Evolutionary conservation across 2,113 vertebrate genomes (phyloP), one percentile per base, ranked within the genome.

Genomic region (Lophochroa leadbeateri): DNA sequence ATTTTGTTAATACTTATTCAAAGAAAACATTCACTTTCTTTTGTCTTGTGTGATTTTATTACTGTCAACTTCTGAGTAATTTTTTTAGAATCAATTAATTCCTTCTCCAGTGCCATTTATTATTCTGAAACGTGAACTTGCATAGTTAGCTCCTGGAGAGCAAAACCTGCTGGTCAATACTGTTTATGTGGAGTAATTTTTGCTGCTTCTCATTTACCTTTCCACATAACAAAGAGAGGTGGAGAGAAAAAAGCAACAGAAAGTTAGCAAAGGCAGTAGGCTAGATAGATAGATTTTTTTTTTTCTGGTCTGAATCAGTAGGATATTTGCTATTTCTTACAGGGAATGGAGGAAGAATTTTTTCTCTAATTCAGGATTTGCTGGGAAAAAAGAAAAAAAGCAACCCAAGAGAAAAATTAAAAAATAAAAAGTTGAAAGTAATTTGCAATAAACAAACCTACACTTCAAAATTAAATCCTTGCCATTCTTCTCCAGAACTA

Each of bases 401-500:
- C 37, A 49, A 49, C 13, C 21, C 70, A 50, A 3, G 6, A 27
- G 2, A 72, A 83, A 90, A 88, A 57, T 12, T 0, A 23, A 50
- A 37, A 80, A 47, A 35, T 5, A 17, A 11, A 39, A 80, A 11
- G 13, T 78, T 90, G 46, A 52, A 92, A 93, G 82, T 67, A 93
- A 47, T 37, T 86, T 63, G 25, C 24, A 72, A 78, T 68, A 96
- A 91, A 15, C 60, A 97, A 70, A 85, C 67, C 14, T 65, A 65
- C 15, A 46, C 80, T 87, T 97, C 82, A 96, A 87, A 95, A 92
- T 57, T 82, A 95, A 96, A 85, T 43, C 20, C 47, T 57, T 6
- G 3, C 47, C 12, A 37, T 92, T 95, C 75, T 79, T 96, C 93
- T 93, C 95, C 83, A 96, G 91, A 97, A 95, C 72, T 41, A 85